These are phyloP conservation scores for Aricia artaxerxes DNA, from an alignment of 2,888 invertebrate species.

Conservation along the genomic window DNA sequence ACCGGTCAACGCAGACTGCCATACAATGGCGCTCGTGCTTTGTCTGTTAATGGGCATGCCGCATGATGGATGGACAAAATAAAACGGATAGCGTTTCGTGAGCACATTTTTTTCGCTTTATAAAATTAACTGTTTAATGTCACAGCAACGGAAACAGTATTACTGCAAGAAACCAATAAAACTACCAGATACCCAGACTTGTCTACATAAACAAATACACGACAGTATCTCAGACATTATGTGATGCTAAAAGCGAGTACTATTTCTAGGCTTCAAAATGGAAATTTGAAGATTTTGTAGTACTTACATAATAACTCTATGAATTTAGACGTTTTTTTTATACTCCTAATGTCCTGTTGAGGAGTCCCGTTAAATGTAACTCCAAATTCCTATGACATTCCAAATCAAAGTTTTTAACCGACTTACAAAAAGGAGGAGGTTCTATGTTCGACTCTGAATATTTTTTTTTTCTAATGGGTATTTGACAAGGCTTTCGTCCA, in stretches of 20 bases:
- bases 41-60: neutral
- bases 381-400: too few species aligned
- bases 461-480: too few species aligned
- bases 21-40: slow-evolving; percentile 5
- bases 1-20: neutral
- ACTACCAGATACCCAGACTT: neutral
- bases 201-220: neutral
- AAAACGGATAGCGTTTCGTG: neutral
- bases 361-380: too few species aligned
- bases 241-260: neutral
- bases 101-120: neutral
- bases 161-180: neutral
- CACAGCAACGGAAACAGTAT: neutral
- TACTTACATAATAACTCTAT: too few species aligned
- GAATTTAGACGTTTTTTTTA: too few species aligned
- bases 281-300: neutral
- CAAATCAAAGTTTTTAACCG: too few species aligned
- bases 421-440: too few species aligned
- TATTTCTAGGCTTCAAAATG: neutral
- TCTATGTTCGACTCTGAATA: too few species aligned
- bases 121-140: neutral
- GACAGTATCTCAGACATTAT: neutral
- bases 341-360: too few species aligned
- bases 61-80: neutral
- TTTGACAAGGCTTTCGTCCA: too few species aligned